phyloP scores from a whole-genome alignment of 2,888 invertebrate species.

The Chrysodeixis includens region DNA sequence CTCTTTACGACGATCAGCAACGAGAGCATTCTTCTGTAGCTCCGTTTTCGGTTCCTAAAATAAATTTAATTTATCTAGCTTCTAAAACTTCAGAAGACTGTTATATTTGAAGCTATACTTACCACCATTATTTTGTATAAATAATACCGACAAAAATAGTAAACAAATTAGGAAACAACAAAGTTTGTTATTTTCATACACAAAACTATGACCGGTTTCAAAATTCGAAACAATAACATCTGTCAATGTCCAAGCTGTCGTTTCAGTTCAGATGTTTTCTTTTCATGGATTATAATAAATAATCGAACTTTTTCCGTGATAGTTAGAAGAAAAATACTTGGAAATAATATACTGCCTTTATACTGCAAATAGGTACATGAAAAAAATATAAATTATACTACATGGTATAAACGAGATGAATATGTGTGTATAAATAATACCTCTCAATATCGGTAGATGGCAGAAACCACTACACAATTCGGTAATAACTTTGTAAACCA shows the following conservation, averaged over 20 bases:
- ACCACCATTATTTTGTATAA: conserved; percentile 7
- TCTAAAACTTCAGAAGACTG: no score
- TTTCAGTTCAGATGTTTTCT: not conserved
- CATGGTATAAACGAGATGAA: no score
- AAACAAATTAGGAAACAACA: not conserved
- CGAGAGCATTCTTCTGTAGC: conserved; percentile 74
- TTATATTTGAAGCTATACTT: not conserved
- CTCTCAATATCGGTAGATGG: not conserved
- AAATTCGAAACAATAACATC: not conserved
- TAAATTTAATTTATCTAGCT: no score
- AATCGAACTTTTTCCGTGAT: no score
- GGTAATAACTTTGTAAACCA: not conserved
- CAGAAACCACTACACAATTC: not conserved
- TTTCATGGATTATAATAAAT: no score
- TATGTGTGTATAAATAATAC: not conserved
- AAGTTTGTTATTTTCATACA: not conserved
- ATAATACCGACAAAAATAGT: conserved; percentile 1
- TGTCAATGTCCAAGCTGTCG: not conserved
- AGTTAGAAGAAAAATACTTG: no score
- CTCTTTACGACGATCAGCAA: conserved; percentile 70
- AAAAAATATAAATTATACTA: no score
- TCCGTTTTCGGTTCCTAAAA: conserved; percentile 78
- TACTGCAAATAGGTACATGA: no score
- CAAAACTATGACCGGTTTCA: not conserved
- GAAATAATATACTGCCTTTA: no score